These are phyloP conservation scores for Caerostris extrusa DNA, from an alignment of 1,140 invertebrate species.

Conservation along the genomic window DNA sequence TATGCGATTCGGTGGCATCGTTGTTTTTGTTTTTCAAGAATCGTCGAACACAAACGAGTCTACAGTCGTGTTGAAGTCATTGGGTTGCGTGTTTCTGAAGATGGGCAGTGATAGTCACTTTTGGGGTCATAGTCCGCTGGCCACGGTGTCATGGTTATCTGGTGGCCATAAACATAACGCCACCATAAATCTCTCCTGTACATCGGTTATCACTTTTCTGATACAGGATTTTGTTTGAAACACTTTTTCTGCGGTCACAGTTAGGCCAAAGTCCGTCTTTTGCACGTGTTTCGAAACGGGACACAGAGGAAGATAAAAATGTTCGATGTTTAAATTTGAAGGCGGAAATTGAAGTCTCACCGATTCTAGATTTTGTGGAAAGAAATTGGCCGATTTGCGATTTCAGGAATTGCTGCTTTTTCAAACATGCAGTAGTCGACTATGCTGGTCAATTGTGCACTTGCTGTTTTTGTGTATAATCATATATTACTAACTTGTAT, in stretches of 20 bases:
- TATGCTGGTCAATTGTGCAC: no score
- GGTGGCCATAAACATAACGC: background rate
- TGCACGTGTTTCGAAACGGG: slow-evolving; percentile 19
- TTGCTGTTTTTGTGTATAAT: no score
- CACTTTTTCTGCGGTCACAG: background rate
- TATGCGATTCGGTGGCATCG: background rate
- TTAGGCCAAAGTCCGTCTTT: background rate
- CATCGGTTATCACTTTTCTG: background rate
- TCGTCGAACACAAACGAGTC: background rate
- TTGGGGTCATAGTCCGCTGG: slow-evolving; percentile 17
- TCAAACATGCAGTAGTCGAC: background rate
- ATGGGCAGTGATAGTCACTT: background rate
- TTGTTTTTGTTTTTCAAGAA: background rate
- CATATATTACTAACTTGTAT: no score
- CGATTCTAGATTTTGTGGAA: background rate
- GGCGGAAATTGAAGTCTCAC: background rate
- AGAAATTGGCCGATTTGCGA: no score
- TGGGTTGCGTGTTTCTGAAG: background rate
- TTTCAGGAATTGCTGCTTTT: background rate
- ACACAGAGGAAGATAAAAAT: background rate
- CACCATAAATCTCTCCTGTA: background rate
- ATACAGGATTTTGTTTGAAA: background rate
- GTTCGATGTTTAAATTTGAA: background rate
- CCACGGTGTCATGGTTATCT: slow-evolving; percentile 31
- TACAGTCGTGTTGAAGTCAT: background rate